Evolutionary conservation across 1,140 invertebrate species (phyloP).

Genomic region (Ceratina calcarata): DNA sequence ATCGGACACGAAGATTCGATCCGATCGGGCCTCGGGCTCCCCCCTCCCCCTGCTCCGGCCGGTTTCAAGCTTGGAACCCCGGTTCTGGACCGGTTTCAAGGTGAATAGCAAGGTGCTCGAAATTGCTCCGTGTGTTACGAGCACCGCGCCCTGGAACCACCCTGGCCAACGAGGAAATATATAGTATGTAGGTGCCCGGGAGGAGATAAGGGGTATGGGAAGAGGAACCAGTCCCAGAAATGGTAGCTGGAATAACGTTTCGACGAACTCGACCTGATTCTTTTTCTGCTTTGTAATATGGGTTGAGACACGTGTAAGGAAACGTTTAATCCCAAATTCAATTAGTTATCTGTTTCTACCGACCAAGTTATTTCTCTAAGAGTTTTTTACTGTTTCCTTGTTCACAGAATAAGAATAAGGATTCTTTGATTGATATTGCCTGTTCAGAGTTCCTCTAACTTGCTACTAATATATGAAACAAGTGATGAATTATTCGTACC

Average conservation of each 20-base stretch:
- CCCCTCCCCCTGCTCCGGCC: conserved; percentile 8
- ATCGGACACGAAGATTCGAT: conserved; percentile 65
- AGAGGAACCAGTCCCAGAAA: background rate
- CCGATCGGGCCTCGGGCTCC: conserved; percentile 40
- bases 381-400: too few relatives aligned
- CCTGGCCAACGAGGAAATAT: conserved; percentile 26
- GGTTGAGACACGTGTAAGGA: too few relatives aligned
- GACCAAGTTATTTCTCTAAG: too few relatives aligned
- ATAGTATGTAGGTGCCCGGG: too few relatives aligned
- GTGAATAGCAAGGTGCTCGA: conserved; percentile 63
- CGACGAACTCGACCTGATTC: background rate
- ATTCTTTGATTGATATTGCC: too few relatives aligned
- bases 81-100: conserved; percentile 58
- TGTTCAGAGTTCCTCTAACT: too few relatives aligned
- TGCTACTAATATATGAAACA: too few relatives aligned
- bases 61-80: background rate
- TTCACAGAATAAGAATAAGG: too few relatives aligned
- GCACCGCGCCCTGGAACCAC: conserved; percentile 15
- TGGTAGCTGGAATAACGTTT: background rate
- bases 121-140: conserved; percentile 57
- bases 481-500: too few relatives aligned
- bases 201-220: background rate
- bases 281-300: background rate
- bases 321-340: too few relatives aligned
- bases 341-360: too few relatives aligned